Percentiles rank a stretch among this genome's conserved stretches.
phyloP scores from a whole-genome alignment of 2,113 vertebrate species.

The Rousettus leschenaultii region DNA sequence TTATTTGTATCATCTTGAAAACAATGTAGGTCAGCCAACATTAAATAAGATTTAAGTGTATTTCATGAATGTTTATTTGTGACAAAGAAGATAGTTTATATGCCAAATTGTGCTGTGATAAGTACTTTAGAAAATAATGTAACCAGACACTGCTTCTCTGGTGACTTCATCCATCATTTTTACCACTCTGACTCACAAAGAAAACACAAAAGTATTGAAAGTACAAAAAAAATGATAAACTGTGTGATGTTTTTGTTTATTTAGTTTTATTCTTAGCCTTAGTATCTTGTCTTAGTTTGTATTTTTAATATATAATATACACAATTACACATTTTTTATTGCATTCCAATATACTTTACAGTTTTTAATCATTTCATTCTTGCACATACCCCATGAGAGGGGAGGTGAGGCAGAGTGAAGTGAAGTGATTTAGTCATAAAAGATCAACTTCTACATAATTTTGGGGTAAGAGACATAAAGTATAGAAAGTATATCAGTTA shows the following conservation, averaged over 20 bases:
- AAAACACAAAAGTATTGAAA: constrained; percentile 27
- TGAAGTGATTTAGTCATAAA: not conserved
- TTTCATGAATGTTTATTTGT: constrained; percentile 32
- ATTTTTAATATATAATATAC: not conserved
- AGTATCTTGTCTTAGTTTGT: not conserved
- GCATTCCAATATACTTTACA: not conserved
- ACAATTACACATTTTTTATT: not conserved
- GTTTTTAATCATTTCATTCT: not conserved
- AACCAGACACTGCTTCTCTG: constrained; percentile 1
- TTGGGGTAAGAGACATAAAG: not conserved
- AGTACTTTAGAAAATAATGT: constrained; percentile 21
- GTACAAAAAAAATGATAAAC: constrained; percentile 12
- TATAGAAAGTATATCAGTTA: not conserved
- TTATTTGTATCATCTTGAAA: constrained; percentile 35
- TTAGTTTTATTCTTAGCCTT: constrained; percentile 9
- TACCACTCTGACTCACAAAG: not conserved
- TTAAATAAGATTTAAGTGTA: constrained; percentile 27
- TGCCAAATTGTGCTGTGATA: constrained; percentile 2
- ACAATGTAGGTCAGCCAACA: not conserved
- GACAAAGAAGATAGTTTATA: constrained; percentile 25
- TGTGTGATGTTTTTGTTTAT: not conserved
- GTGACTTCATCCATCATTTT: constrained; percentile 21
- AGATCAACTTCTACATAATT: not conserved
- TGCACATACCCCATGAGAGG: not conserved
- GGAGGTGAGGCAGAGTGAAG: not conserved